These are phyloP conservation scores for Hyles lineata DNA, from an alignment of 2,888 invertebrate species.

Conservation along the genomic window DNA sequence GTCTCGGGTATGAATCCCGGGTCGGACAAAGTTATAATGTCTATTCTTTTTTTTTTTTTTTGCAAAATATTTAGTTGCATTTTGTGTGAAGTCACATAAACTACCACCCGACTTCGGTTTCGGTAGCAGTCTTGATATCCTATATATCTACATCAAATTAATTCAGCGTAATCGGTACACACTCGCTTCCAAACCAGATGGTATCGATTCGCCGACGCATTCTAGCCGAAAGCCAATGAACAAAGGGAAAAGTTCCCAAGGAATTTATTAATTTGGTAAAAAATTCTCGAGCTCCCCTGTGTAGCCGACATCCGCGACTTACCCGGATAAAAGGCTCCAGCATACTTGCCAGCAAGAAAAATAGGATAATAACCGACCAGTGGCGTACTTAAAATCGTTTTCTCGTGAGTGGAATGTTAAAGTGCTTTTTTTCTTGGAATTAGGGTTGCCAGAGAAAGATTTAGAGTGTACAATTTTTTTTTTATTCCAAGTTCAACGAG, in stretches of 20 bases:
- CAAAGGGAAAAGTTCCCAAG: neutral
- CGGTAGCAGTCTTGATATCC: too few species aligned
- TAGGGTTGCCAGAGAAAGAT: constrained; percentile 5
- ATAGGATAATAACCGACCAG: constrained; percentile 65
- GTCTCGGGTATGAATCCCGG: too few species aligned
- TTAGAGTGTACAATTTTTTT: neutral
- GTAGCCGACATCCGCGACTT: constrained; percentile 42
- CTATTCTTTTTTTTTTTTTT: too few species aligned
- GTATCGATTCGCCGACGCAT: constrained; percentile 3
- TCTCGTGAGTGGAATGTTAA: constrained; percentile 61
- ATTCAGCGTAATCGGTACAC: neutral
- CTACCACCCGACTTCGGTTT: too few species aligned
- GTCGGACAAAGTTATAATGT: too few species aligned
- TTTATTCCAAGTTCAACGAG: too few species aligned
- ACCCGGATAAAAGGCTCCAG: constrained; percentile 44
- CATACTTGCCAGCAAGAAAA: constrained; percentile 55
- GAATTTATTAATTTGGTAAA: constrained; percentile 27
- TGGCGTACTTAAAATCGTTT: constrained; percentile 63
- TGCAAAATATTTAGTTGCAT: too few species aligned
- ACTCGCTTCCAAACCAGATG: neutral
- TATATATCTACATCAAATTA: neutral
- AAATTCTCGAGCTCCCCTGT: constrained; percentile 37
- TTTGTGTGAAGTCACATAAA: too few species aligned
- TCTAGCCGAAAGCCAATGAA: constrained; percentile 10
- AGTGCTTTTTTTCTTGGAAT: constrained; percentile 38